Evolutionary conservation across 2,888 invertebrate genomes (phyloP), one percentile per base, ranked within the genome.

Genomic region (Sarcophaga rosellei): DNA sequence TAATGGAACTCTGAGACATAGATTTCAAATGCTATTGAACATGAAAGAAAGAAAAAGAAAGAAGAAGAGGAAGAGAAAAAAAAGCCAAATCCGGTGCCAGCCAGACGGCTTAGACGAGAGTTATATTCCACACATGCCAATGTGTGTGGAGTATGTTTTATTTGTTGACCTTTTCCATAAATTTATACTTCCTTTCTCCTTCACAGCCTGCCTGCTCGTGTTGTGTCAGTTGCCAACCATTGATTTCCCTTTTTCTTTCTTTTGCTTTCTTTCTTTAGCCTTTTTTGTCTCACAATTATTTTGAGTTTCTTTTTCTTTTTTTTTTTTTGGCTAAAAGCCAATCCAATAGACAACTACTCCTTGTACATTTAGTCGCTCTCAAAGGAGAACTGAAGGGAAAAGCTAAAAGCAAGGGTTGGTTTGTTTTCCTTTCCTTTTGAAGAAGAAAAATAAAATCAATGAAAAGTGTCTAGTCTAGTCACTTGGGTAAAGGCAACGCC

Each of bases 221-320:
- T n/a, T 21, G 44, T 17, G 25, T 17, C 12, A 68, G 81, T 76
- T 86, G 86, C 82, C 86, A 86, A 80, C 72, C 80, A 83, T 77
- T 86, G 86, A 77, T 86, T 83, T 80, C 72, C 61, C 73, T 79
- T 85, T n/a, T n/a, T n/a, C n/a, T n/a, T 82, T 75, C 45, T 59
- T 68, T 69, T 35, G 35, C 35, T 35, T 35, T 35, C 35, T 4
- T 35, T 35, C 35, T 35, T 10, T 35, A 35, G 35, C 35, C 35
- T 35, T 10, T 35, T 35, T 35, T 35, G 35, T 10, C 35, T 35
- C 10, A 8, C 35, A 35, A 35, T 35, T 35, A 35, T 35, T 35
- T 35, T 35, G 35, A 35, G 2, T 8, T 35, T 35, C 1, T 35
- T 25, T 25, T 23, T 23, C 2, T 23, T 23, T 35, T 35, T 3